Percentiles rank a stretch among this genome's conserved stretches.
Evolutionary conservation across 1,140 invertebrate genomes (phyloP).

Genomic region (Cecropterus lyciades): DNA sequence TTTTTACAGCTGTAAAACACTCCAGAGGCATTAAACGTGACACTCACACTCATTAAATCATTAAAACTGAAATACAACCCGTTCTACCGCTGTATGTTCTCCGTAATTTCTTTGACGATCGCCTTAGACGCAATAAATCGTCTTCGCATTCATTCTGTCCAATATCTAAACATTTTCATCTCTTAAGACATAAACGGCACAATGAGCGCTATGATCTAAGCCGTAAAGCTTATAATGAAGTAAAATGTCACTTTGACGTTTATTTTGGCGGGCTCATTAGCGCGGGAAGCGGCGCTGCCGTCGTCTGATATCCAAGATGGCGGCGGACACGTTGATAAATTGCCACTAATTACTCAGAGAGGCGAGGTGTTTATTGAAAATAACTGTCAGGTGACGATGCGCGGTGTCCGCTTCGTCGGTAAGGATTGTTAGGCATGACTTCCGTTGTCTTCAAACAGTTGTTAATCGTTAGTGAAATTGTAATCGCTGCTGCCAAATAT

Average conservation of each 20-base stretch:
- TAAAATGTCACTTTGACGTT: slow-evolving; percentile 45
- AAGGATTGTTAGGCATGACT: slow-evolving; percentile 51
- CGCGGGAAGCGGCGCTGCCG: slow-evolving; percentile 52
- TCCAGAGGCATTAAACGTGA: slow-evolving; percentile 30
- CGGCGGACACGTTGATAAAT: slow-evolving; percentile 76
- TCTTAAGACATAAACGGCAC: slow-evolving; percentile 9
- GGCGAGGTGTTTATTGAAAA: slow-evolving; percentile 81
- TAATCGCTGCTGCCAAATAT: slow-evolving; percentile 7
- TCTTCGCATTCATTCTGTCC: slow-evolving; percentile 31
- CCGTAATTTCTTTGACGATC: slow-evolving; percentile 50
- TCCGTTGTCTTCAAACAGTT: slow-evolving; percentile 47
- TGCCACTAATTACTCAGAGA: slow-evolving; percentile 78
- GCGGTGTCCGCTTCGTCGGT: slow-evolving; percentile 60
- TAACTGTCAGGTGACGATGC: slow-evolving; percentile 71
- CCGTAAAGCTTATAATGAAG: not conserved
- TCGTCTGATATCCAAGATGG: slow-evolving; percentile 60
- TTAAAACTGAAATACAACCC: slow-evolving; percentile 53
- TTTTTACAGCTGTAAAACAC: slow-evolving; percentile 34
- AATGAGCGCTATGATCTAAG: not conserved
- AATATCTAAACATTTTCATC: slow-evolving; percentile 41
- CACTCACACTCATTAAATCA: slow-evolving; percentile 49
- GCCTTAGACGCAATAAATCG: slow-evolving; percentile 32
- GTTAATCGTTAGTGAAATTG: slow-evolving; percentile 34
- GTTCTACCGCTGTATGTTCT: slow-evolving; percentile 45
- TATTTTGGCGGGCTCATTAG: slow-evolving; percentile 74